These are phyloP conservation scores for Petrocephalus zakoni DNA, from an alignment of 2,113 vertebrate genomes.

Conservation along the genomic window DNA sequence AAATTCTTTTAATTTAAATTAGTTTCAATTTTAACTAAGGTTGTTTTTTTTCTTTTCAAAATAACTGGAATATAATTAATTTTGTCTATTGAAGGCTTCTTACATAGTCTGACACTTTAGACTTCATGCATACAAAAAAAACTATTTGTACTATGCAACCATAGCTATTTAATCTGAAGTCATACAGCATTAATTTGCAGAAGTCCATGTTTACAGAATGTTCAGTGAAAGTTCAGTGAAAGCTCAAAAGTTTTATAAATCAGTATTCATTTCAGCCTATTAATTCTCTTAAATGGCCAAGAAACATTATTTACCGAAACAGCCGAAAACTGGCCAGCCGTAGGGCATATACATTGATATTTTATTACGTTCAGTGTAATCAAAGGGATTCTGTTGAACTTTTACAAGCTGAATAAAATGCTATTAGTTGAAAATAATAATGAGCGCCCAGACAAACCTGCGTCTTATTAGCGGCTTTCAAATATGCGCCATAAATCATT, in stretches of 20 bases:
- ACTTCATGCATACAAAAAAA: background rate
- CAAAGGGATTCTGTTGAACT: background rate
- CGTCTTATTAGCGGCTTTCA: constrained; percentile 24
- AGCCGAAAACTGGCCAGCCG: background rate
- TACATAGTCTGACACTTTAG: background rate
- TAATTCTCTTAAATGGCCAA: background rate
- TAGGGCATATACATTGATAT: background rate
- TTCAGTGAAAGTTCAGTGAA: background rate
- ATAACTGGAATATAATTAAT: background rate
- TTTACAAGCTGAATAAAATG: background rate
- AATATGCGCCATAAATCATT: constrained; percentile 29
- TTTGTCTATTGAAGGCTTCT: background rate
- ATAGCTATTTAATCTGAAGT: background rate
- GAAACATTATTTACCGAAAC: background rate
- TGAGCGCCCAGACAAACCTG: constrained; percentile 27
- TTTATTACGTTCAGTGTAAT: background rate
- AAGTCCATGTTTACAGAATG: background rate
- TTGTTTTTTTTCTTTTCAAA: background rate
- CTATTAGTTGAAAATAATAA: constrained; percentile 26
- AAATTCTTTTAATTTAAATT: background rate
- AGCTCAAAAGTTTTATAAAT: background rate
- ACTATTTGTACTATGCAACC: background rate
- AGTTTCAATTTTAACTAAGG: background rate
- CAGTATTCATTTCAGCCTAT: background rate
- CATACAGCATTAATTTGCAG: background rate